Percentiles rank a stretch among this genome's conserved stretches.
Conservation (phyloP, 2,888 invertebrate genomes). For the Mythimna ferrago region DNA sequence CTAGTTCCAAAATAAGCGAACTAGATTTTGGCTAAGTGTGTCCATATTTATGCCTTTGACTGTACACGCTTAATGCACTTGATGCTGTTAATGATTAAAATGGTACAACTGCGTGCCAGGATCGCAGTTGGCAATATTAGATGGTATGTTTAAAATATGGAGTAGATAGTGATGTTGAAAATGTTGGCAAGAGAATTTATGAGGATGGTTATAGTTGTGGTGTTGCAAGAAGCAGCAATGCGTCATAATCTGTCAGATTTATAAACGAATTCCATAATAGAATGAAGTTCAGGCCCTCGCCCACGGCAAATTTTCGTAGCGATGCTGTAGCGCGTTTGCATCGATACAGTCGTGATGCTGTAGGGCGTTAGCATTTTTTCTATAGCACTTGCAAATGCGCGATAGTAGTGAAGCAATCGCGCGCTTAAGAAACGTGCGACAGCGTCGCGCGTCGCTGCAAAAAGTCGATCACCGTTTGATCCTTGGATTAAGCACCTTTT, state of each 20-base stretch:
- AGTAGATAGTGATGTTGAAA: constrained; percentile 2
- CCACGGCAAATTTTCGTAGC: too few species aligned
- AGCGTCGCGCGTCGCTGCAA: too few species aligned
- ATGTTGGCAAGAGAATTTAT: constrained; percentile 16
- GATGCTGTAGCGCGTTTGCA: too few species aligned
- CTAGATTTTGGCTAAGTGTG: not conserved
- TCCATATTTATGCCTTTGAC: not conserved
- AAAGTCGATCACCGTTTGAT: too few species aligned
- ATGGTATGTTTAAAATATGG: constrained; percentile 22
- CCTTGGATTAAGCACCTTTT: too few species aligned
- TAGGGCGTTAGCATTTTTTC: too few species aligned
- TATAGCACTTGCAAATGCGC: too few species aligned
- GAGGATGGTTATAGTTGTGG: not conserved
- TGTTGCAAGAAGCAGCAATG: not conserved
- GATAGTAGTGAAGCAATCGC: too few species aligned
- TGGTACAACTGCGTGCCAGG: constrained; percentile 34
- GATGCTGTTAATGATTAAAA: constrained; percentile 39
- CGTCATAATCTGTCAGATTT: not conserved
- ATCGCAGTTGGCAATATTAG: constrained; percentile 49
- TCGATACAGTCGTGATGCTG: too few species aligned
- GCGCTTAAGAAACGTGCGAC: too few species aligned
- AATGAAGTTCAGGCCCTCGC: not conserved
- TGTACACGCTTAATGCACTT: constrained; percentile 55
- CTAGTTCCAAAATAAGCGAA: too few species aligned
- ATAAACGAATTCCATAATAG: not conserved